Percentiles rank a stretch among this genome's conserved stretches.
Evolutionary conservation across 2,797 vertebrate species (phyloP).

Genomic region (Echiichthys vipera): DNA sequence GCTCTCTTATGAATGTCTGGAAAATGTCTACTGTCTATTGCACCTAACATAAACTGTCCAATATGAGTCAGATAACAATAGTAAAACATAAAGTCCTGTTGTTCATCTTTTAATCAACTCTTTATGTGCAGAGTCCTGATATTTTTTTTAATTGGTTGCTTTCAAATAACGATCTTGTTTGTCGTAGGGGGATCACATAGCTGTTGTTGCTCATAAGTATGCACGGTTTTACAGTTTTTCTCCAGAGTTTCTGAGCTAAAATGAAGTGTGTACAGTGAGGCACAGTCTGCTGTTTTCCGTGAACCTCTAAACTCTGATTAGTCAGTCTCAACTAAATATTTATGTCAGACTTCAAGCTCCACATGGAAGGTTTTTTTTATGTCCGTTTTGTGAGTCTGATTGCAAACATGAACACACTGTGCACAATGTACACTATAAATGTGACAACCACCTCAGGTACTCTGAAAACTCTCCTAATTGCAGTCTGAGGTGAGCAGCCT

Average conservation of each 20-base stretch:
- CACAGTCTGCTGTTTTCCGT: not conserved
- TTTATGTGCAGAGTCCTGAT: not conserved
- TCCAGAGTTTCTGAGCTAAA: not conserved
- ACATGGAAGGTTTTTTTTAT: not conserved
- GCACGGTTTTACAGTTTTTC: not conserved
- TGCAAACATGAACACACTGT: not conserved
- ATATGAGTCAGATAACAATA: not conserved
- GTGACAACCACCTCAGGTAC: constrained; percentile 26
- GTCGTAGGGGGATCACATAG: not conserved
- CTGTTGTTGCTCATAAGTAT: not conserved
- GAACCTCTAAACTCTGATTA: not conserved
- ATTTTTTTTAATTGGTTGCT: not conserved
- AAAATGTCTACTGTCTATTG: not conserved
- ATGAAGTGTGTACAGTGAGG: not conserved
- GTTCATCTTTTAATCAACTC: not conserved
- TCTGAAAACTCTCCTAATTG: not conserved
- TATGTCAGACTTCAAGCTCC: not conserved
- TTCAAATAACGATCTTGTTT: not conserved
- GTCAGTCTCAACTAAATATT: not conserved
- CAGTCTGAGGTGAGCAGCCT: constrained; percentile 19
- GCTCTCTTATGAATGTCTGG: not conserved
- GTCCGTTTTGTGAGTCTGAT: not conserved
- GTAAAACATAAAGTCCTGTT: not conserved
- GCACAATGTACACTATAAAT: constrained; percentile 7
- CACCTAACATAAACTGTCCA: not conserved